phyloP scores from a whole-genome alignment of 2,797 vertebrate species.

The Eupleurogrammus muticus region DNA sequence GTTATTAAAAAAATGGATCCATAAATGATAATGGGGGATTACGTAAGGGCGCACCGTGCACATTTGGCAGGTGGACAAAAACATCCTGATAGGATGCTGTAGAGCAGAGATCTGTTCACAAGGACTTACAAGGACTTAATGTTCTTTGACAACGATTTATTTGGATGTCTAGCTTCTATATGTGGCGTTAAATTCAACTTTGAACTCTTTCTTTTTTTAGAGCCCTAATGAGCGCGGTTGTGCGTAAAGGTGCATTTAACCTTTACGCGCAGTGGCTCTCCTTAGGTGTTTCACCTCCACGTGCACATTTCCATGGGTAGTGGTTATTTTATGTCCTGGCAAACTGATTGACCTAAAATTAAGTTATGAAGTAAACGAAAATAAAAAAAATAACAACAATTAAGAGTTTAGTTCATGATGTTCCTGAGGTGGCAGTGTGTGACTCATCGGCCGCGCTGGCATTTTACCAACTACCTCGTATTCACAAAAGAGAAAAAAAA shows the following conservation, averaged over 20 bases:
- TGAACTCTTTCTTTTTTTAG: neutral
- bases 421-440: constrained; percentile 36
- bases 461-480: constrained; percentile 57
- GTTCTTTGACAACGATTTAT: constrained; percentile 32
- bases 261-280: constrained; percentile 28
- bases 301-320: constrained; percentile 7
- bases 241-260: neutral
- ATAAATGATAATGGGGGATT: constrained; percentile 61
- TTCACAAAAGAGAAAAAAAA: constrained; percentile 38
- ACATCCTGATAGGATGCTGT: constrained; percentile 32
- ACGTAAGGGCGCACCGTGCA: constrained; percentile 55
- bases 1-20: constrained; percentile 46
- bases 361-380: constrained; percentile 11
- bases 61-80: constrained; percentile 65
- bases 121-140: constrained; percentile 41
- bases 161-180: constrained; percentile 8
- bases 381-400: constrained; percentile 16
- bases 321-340: constrained; percentile 23
- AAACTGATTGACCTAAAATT: constrained; percentile 23
- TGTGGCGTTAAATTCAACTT: constrained; percentile 11
- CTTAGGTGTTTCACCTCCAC: neutral
- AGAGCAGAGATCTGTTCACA: constrained; percentile 30
- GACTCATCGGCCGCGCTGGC: constrained; percentile 61
- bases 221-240: neutral
- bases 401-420: constrained; percentile 25